Conservation (phyloP, 2,113 vertebrate species). For the Cynopterus brachyotis region DNA sequence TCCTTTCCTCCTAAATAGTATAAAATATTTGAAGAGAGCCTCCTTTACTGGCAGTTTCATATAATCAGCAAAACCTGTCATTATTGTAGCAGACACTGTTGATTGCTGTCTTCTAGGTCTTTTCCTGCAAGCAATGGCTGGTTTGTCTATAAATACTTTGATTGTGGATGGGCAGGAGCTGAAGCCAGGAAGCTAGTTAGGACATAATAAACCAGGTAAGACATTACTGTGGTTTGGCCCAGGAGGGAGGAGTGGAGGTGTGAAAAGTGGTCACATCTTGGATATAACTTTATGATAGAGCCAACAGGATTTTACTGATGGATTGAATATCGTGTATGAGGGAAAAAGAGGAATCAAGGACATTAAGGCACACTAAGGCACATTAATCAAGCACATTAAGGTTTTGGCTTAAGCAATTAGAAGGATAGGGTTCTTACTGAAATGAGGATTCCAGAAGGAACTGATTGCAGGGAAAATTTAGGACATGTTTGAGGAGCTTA, state of each 20-base stretch:
- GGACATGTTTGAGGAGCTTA: neutral
- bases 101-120: neutral
- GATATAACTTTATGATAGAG: neutral
- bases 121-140: neutral
- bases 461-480: neutral
- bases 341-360: neutral
- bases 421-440: neutral
- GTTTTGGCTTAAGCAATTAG: neutral
- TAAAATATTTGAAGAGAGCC: neutral
- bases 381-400: no score
- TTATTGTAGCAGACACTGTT: neutral
- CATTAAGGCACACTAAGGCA: no score
- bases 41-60: neutral
- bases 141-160: neutral
- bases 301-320: neutral
- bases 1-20: neutral
- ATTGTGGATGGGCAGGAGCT: neutral
- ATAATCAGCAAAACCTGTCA: neutral
- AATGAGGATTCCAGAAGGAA: neutral
- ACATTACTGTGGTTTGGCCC: neutral
- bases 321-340: neutral
- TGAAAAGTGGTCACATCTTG: neutral
- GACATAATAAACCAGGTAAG: neutral
- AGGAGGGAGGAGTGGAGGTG: neutral
- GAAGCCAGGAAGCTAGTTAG: neutral